A percentile compares a stretch with the other conserved stretches of the same genome.
phyloP scores from a whole-genome alignment of 2,797 vertebrate genomes.

The Protonibea diacanthus region DNA sequence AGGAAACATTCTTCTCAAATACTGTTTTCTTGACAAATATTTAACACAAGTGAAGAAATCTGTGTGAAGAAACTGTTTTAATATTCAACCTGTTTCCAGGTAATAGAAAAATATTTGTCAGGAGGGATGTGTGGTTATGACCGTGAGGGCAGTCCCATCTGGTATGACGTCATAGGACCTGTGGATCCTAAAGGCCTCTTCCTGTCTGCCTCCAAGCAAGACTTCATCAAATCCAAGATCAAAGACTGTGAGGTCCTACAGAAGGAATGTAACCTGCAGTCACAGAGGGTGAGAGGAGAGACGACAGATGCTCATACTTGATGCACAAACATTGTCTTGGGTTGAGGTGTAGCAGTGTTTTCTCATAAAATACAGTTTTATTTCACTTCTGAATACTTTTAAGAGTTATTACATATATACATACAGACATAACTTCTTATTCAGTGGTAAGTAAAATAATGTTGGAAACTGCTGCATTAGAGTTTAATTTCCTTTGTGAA shows the following conservation, averaged over 20 bases:
- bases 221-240: conserved; percentile 95
- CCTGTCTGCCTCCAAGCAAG: conserved; percentile 94
- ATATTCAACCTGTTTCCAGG: conserved; percentile 48
- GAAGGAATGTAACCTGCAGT: conserved; percentile 86
- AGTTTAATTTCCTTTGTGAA: no score
- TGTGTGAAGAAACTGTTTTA: background rate
- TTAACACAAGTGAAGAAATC: background rate
- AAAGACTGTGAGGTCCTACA: conserved; percentile 92
- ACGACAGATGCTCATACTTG: background rate
- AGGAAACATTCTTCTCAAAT: background rate
- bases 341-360: background rate
- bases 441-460: no score
- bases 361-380: no score
- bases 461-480: no score
- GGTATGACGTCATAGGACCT: conserved; percentile 94
- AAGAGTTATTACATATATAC: no score
- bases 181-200: conserved; percentile 95
- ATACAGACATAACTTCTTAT: no score
- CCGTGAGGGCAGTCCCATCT: conserved; percentile 91
- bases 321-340: background rate
- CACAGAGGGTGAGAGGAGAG: conserved; percentile 81
- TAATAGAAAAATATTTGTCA: conserved; percentile 90
- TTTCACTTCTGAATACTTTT: no score
- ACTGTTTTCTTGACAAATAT: background rate
- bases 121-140: conserved; percentile 95